A percentile compares a stretch with the other conserved stretches of the same genome.
Evolutionary conservation across 1,140 invertebrate genomes (phyloP).

Genomic region (Ips typographus): DNA sequence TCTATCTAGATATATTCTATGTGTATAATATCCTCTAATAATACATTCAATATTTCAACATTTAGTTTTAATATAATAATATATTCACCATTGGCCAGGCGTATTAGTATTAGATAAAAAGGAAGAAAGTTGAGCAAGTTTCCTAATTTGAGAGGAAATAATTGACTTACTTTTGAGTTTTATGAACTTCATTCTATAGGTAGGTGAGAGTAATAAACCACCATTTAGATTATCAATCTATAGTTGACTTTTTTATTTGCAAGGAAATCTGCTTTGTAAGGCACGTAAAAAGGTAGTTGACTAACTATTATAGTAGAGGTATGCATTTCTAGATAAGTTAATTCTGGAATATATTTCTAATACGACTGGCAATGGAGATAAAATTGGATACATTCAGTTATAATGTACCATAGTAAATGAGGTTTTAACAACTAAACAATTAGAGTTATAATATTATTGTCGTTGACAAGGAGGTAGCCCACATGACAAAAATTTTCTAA

Average conservation of each 20-base stretch:
- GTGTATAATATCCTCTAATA: conserved; percentile 22
- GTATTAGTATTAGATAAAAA: background rate
- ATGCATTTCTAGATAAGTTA: background rate
- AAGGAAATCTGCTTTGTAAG: conserved; percentile 15
- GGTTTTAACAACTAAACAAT: conserved; percentile 21
- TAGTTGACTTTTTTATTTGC: background rate
- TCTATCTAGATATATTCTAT: conserved; percentile 1
- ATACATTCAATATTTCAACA: conserved; percentile 27
- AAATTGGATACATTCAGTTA: background rate
- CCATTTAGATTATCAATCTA: no score
- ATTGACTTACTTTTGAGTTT: no score
- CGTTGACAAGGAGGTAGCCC: conserved; percentile 17
- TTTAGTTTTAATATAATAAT: background rate
- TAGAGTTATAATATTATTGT: conserved; percentile 11
- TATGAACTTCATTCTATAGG: no score
- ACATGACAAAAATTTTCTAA: conserved; percentile 24
- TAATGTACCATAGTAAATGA: background rate
- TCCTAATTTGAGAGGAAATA: background rate
- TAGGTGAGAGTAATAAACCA: no score
- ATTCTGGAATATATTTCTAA: background rate
- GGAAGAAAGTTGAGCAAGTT: conserved; percentile 8
- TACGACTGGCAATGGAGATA: conserved; percentile 12
- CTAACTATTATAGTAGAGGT: conserved; percentile 4
- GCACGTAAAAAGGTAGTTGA: conserved; percentile 17
- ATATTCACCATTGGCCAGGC: background rate